Base-by-base conservation (phyloP, 1,140 invertebrate genomes). In the Dendrolimus kikuchii region DNA sequence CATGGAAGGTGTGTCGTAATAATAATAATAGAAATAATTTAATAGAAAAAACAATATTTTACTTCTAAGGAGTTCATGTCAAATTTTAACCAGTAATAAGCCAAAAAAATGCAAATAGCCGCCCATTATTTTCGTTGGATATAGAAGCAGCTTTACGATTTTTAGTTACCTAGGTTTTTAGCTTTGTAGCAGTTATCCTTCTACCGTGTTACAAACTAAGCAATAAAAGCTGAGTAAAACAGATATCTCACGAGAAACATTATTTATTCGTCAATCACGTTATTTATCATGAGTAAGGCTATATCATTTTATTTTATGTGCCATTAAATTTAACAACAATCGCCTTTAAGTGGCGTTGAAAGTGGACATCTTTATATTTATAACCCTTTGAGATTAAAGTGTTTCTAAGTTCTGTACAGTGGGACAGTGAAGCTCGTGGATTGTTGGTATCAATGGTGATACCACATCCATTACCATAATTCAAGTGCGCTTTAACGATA, bases 301-400 rank as follows among this genome's bases (percentile, higher is more conserved):
- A 60, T 69, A 65, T 72, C 64, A 72, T 73, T 77, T 77, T 75
- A 81, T 81, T 85, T 82, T 74, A 80, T 77, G 72, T 46, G 44
- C 57, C 74, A 74, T 85, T 71, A 85, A 81, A 80, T 79, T 85
- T 82, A 82, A 85, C 77, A 82, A 85, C 78, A 78, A 85, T 85
- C 69, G 71, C 66, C 73, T 81, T 77, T 81, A 75, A 79, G 73
- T 79, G 73, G 70, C 59, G 59, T 52, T 23, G 55, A 50, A 61
- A 74, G 67, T 72, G 73, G 74, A 81, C 77, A 75, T 77, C 64
- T 82, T 81, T 81, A 81, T 78, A 76, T 81, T 78, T 76, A 79
- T 79, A 72, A 46, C 64, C 62, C 60, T 67, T 77, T 78, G 75
- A 79, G 77, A 81, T 81, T 74, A 75, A 60, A 62, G 51, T 50